Percentiles rank a stretch among this genome's conserved stretches.
phyloP scores from a whole-genome alignment of 2,888 invertebrate species.

The Drosophila mayaguana region DNA sequence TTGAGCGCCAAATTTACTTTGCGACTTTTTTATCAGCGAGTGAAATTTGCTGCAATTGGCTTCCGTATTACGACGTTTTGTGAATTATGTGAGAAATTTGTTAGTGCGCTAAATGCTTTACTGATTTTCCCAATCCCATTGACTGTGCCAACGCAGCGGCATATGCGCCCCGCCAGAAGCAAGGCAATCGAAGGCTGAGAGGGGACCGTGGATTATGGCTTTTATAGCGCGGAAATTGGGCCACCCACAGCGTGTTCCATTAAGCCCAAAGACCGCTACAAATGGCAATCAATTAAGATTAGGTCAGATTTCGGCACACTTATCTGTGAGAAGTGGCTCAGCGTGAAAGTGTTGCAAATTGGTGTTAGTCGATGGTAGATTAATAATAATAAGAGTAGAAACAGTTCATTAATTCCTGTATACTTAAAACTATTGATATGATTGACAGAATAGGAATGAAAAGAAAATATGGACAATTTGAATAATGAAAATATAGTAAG shows the following conservation, averaged over 20 bases:
- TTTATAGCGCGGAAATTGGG: constrained; percentile 25
- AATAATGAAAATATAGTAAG: background rate
- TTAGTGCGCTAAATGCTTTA: constrained; percentile 64
- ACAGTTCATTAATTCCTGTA: background rate
- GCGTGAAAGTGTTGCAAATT: constrained; percentile 29
- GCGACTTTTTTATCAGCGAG: constrained; percentile 64
- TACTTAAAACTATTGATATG: background rate
- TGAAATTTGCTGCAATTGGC: constrained; percentile 71
- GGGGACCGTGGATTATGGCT: constrained; percentile 1
- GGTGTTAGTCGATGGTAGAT: background rate
- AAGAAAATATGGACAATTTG: background rate
- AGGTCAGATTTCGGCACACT: constrained; percentile 12
- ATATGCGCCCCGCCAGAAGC: constrained; percentile 1
- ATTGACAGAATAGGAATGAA: background rate
- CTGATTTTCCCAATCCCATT: constrained; percentile 43
- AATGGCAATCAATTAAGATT: constrained; percentile 52
- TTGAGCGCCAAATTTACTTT: constrained; percentile 67
- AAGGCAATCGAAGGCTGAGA: background rate
- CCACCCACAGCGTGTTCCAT: constrained; percentile 28
- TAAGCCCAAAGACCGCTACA: constrained; percentile 31
- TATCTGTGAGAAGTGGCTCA: background rate
- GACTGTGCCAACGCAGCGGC: background rate
- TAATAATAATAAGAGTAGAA: background rate
- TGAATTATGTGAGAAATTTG: constrained; percentile 79
- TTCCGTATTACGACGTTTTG: constrained; percentile 81